Evolutionary conservation across 2,797 vertebrate genomes (phyloP).

Genomic region (Lepilemur ruficaudatus): DNA sequence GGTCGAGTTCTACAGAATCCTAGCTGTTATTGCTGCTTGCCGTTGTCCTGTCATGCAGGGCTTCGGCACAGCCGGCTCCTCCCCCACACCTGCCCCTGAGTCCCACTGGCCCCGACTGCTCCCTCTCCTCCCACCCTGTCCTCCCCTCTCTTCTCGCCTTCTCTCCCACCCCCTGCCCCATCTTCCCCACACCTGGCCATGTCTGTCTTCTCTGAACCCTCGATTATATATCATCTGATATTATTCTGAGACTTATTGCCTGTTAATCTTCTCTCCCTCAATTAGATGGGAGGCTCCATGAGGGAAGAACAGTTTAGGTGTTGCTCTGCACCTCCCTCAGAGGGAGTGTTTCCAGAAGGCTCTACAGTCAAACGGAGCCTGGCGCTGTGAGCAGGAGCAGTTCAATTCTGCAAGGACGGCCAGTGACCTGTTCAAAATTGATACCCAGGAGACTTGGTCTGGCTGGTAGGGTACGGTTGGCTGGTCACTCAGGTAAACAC

Average conservation of each 20-base stretch:
- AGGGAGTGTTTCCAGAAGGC: background rate
- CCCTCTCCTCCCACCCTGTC: too few species aligned
- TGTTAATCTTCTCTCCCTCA: background rate
- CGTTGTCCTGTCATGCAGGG: accelerated
- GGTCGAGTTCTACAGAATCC: background rate
- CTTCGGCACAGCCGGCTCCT: background rate
- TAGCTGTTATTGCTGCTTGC: background rate
- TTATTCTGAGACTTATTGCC: background rate
- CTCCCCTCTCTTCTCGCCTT: background rate
- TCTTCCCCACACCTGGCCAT: too few species aligned
- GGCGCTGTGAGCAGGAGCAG: background rate
- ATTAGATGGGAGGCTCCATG: background rate
- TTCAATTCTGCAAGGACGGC: background rate
- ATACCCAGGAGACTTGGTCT: background rate
- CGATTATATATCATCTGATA: background rate
- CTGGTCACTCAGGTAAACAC: background rate
- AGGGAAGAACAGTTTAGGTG: background rate
- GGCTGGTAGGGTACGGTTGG: background rate
- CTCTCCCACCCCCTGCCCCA: background rate
- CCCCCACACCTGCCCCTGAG: background rate
- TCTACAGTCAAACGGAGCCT: background rate
- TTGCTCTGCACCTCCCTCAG: background rate
- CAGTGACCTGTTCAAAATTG: background rate
- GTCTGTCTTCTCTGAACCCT: background rate
- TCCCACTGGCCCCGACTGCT: background rate